These are phyloP conservation scores for Puntigrus tetrazona DNA, from an alignment of 2,113 vertebrate genomes.

Conservation along the genomic window DNA sequence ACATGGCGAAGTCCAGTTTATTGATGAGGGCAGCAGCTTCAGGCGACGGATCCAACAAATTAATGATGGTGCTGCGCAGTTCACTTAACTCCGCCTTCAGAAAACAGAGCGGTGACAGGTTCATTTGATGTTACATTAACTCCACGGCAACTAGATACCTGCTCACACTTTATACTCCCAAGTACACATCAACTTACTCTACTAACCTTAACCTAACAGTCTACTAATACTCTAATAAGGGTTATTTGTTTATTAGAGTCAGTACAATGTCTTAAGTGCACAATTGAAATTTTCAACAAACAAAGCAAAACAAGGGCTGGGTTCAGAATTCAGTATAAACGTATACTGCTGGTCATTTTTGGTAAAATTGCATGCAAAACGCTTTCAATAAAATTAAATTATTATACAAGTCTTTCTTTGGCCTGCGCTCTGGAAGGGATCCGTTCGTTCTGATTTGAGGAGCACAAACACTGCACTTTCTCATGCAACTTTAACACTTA, in stretches of 20 bases:
- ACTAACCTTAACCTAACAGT: too few species aligned
- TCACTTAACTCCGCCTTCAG: slow-evolving; percentile 89
- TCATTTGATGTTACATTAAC: too few species aligned
- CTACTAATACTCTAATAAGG: too few species aligned
- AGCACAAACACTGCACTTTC: neutral
- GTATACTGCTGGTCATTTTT: neutral
- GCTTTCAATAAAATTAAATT: too few species aligned
- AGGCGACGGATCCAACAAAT: slow-evolving; percentile 89
- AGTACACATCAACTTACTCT: too few species aligned
- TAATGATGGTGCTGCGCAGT: slow-evolving; percentile 88
- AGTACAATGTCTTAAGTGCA: too few species aligned
- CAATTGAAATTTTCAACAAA: neutral
- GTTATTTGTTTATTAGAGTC: too few species aligned
- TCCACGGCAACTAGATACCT: too few species aligned
- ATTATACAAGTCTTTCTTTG: too few species aligned
- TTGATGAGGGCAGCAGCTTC: slow-evolving; percentile 91
- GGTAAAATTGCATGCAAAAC: neutral
- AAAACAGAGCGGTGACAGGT: neutral
- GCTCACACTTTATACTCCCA: too few species aligned
- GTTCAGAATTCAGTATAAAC: neutral
- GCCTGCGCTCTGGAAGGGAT: too few species aligned
- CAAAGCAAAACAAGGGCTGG: neutral
- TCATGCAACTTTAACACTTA: neutral
- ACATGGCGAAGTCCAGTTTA: slow-evolving; percentile 98
- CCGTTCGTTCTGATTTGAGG: too few species aligned